These are phyloP conservation scores for Mycalesis mineus DNA, from an alignment of 2,888 invertebrate species.

Conservation along the genomic window DNA sequence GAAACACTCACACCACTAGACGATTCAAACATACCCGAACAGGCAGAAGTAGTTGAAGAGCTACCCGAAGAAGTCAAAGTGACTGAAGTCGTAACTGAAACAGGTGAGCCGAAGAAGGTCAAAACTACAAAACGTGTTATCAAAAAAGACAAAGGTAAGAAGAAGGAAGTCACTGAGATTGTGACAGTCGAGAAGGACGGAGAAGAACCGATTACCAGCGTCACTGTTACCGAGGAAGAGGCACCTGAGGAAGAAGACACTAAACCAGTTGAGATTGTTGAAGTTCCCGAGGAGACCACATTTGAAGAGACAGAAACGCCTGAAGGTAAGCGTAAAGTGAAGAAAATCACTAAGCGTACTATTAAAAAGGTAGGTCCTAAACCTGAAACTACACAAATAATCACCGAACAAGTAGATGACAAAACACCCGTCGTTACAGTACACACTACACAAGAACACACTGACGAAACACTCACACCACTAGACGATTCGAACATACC, in stretches of 20 bases:
- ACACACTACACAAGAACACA: conserved; percentile 39
- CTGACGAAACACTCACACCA: conserved; percentile 23
- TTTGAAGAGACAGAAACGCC: conserved; percentile 27
- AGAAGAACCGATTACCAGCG: no score
- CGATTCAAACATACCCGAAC: no score
- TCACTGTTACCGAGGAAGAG: no score
- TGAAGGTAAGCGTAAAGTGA: conserved; percentile 44
- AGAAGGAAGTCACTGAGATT: no score
- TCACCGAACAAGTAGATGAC: conserved; percentile 16
- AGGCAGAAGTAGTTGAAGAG: no score
- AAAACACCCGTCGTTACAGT: conserved; percentile 34
- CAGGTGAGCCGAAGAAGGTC: no score
- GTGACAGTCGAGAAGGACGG: no score
- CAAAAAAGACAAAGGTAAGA: no score
- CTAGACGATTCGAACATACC: conserved; percentile 30
- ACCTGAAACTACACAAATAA: conserved; percentile 37
- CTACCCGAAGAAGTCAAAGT: no score
- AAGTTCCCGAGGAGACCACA: conserved; percentile 1
- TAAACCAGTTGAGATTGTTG: conserved; percentile 1
- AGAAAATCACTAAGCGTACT: conserved; percentile 26
- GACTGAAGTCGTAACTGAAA: no score
- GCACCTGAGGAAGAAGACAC: background rate
- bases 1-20: no score
- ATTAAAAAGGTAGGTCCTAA: conserved; percentile 32
- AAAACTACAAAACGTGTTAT: no score